phyloP scores from a whole-genome alignment of 1,140 invertebrate species.

The Pomacea maculata region DNA sequence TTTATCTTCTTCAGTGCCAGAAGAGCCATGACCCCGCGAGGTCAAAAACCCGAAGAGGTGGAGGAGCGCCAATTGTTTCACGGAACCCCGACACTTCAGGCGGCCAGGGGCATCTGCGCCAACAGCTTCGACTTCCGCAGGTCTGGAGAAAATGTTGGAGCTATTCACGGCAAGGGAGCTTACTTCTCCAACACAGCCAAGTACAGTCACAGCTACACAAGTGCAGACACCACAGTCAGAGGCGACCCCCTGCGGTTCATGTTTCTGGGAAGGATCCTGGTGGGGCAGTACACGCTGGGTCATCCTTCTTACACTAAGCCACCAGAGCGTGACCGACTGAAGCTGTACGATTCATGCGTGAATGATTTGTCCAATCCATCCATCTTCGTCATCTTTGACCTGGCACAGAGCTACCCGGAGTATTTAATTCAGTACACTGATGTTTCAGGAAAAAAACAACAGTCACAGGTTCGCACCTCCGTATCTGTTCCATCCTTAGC shows the following conservation, averaged over 20 bases:
- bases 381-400: conserved; percentile 55
- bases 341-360: no score
- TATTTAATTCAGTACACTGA: conserved; percentile 49
- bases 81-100: conserved; percentile 33
- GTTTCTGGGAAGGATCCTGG: no score
- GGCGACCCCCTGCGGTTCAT: no score
- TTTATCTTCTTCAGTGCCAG: not conserved
- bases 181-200: conserved; percentile 36
- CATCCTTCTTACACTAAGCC: no score
- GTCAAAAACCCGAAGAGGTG: not conserved
- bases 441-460: no score
- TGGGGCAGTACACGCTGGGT: no score
- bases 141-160: conserved; percentile 33
- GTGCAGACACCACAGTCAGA: not conserved
- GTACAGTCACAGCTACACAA: conserved; percentile 32
- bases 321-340: no score
- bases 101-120: conserved; percentile 33
- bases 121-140: conserved; percentile 42
- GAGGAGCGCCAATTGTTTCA: conserved; percentile 39
- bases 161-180: conserved; percentile 38
- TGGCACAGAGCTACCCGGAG: conserved; percentile 56
- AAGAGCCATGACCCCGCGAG: not conserved
- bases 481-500: no score
- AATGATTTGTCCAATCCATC: conserved; percentile 29
- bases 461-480: no score